These are phyloP conservation scores for Tipula helvola DNA, from an alignment of 2,888 invertebrate species.

Conservation along the genomic window DNA sequence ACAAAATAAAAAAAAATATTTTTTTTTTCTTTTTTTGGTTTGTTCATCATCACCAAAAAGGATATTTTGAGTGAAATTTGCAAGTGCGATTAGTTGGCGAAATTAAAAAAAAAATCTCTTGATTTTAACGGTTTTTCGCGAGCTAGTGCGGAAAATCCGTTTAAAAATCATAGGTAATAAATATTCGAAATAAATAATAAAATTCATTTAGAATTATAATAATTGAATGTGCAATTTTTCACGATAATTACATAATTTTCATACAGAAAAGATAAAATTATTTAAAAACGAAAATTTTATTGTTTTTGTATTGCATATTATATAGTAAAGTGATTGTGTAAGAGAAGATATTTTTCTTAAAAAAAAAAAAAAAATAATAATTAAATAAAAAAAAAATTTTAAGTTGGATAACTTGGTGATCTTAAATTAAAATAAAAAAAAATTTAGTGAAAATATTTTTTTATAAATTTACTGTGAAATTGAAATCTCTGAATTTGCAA, in stretches of 20 bases:
- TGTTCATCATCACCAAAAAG: neutral
- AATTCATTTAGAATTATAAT: neutral
- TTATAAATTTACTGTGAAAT: neutral
- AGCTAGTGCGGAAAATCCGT: neutral
- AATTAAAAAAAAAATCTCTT: neutral
- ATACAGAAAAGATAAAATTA: neutral
- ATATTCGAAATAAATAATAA: neutral
- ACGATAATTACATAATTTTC: neutral
- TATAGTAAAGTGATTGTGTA: neutral
- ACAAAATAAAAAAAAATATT: neutral
- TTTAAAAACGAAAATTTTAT: neutral
- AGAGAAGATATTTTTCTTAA: neutral
- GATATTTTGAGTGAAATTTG: neutral
- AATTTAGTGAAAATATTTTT: neutral
- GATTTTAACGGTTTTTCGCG: neutral
- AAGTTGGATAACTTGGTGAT: neutral
- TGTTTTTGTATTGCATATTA: neutral
- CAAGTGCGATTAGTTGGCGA: neutral
- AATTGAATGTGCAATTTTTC: neutral
- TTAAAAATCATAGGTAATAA: neutral
- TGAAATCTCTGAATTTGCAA: neutral
- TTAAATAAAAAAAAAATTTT: neutral
- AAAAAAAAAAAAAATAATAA: neutral
- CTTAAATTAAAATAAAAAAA: neutral
- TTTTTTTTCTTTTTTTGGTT: neutral